Conservation (phyloP, 2,888 invertebrate genomes). For the Neoaliturus tenellus region DNA sequence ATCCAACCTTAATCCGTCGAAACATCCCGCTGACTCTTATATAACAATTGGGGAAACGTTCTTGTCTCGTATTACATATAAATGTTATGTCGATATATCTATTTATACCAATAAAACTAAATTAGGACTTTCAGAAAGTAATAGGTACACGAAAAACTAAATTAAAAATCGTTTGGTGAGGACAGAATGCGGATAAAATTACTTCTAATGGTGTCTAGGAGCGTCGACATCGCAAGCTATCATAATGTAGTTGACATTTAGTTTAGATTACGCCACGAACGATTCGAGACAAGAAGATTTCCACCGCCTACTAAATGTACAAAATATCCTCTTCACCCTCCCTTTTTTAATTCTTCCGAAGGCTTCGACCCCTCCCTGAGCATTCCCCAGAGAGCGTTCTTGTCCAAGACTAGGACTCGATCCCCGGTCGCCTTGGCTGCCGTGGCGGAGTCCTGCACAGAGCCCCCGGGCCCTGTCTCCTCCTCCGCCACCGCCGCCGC, state of each 20-base stretch:
- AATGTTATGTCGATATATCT: not conserved
- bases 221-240: not conserved
- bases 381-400: constrained; percentile 79
- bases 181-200: not conserved
- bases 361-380: constrained; percentile 76
- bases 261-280: not conserved
- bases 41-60: not conserved
- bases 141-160: no score
- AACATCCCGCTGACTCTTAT: not conserved
- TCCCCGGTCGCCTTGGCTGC: constrained; percentile 71
- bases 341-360: constrained; percentile 68
- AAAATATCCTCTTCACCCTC: constrained; percentile 29
- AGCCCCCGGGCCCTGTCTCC: not conserved
- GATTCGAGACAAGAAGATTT: constrained; percentile 19
- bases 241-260: not conserved
- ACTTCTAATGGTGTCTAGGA: not conserved
- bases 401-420: constrained; percentile 76
- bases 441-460: constrained; percentile 55
- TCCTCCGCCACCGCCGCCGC: constrained; percentile 66
- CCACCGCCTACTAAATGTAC: not conserved
- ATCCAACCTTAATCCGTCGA: not conserved
- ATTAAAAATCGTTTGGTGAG: not conserved
- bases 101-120: no score
- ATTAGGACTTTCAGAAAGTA: no score
- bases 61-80: constrained; percentile 20